Base-by-base conservation (phyloP, 2,888 invertebrate genomes). In the Spicauda simplicius region DNA sequence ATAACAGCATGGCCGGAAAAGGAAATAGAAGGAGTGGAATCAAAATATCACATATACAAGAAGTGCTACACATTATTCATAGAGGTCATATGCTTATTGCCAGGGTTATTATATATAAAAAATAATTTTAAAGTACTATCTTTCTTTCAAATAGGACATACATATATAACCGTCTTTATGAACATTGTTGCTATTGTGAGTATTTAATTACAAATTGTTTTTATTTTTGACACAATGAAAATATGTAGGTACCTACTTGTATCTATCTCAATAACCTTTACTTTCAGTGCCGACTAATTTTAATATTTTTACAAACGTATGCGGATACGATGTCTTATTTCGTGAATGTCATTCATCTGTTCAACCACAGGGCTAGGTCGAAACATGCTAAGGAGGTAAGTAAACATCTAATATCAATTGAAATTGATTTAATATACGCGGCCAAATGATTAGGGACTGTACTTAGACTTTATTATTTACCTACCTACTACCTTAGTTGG, bases 141-240 rank as follows among this genome's bases (percentile, higher is more conserved):
- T 1, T 72, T 73, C 50, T 67, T 69, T 8, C 61, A 69, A 55
- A 41, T 73, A 53, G 71, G 72, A 30, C 69, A 69, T 6, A 70
- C 71, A 2, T 73, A 72, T 25, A 70, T 73, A 12, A 74, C 73
- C 0, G 65, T 69, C 2, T 62, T 71, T 20, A 70, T 73, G 61
- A 71, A 69, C 56, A 20, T 52, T 3, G 45, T 70, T 10, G 64
- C 70, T 30, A 30, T 68, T 5, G 74, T 74, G 64, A 71, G 72
- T 70, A 55, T 16, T 4, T n/a, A 20, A 10, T 19, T 16, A 25
- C 3, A 48, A 2, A n/a, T n/a, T n/a, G 1, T 48, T 16, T 7
- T 48, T 7, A n/a, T 48, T 16, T 48, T 16, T 16, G n/a, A 1
- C 6, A 48, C 4, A 16, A 48, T n/a, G 16, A 5, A 48, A 1